Conservation (phyloP, 2,888 invertebrate species). For the Lamellibrachia satsuma region DNA sequence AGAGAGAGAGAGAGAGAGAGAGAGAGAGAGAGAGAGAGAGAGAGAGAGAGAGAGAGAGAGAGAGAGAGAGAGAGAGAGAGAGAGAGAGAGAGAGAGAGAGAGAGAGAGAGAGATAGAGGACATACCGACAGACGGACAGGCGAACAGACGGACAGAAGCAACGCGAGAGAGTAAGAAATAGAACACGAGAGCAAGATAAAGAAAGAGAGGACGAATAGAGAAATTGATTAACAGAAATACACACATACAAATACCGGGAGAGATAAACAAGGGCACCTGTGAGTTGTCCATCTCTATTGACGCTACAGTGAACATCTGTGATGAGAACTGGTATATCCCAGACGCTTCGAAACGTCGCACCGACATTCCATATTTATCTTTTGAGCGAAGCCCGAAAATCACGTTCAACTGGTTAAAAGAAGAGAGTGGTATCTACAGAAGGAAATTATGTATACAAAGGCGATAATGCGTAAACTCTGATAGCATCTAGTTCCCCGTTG, state of each 20-base stretch:
- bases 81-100: neutral
- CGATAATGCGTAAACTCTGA: neutral
- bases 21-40: neutral
- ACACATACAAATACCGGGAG: neutral
- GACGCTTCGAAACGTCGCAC: neutral
- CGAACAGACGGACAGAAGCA: neutral
- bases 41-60: no score
- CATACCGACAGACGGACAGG: neutral
- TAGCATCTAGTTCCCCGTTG: no score
- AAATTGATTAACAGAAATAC: neutral
- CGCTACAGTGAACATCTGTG: neutral
- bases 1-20: neutral
- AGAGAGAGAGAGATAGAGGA: neutral
- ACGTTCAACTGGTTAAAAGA: constrained; percentile 1
- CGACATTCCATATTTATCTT: neutral
- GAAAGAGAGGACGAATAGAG: no score
- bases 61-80: no score
- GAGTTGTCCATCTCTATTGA: neutral
- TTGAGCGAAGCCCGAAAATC: neutral
- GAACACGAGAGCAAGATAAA: neutral
- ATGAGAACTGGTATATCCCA: neutral
- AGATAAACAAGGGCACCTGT: neutral
- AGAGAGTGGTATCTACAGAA: neutral
- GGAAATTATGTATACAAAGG: neutral
- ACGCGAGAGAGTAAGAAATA: neutral